A percentile compares a stretch with the other conserved stretches of the same genome.
phyloP scores from a whole-genome alignment of 2,113 vertebrate species.

The Opisthocomus hoazin region DNA sequence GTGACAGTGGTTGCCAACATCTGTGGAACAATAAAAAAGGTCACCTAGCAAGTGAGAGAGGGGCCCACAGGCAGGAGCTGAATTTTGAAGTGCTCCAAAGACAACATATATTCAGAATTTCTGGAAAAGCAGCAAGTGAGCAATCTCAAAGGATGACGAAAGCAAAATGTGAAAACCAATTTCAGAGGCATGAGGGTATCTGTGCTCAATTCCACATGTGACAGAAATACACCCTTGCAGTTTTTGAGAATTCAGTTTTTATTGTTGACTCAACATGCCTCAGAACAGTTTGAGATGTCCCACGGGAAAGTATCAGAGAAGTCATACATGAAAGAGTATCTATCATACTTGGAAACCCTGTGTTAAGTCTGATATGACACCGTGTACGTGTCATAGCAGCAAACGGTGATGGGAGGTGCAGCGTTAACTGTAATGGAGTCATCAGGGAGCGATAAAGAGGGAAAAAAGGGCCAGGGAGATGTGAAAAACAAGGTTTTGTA shows the following conservation, averaged over 20 bases:
- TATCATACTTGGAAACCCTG: background rate
- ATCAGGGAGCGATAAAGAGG: background rate
- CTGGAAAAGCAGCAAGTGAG: background rate
- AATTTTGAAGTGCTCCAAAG: background rate
- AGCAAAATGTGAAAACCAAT: background rate
- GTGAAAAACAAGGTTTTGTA: background rate
- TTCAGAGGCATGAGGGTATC: background rate
- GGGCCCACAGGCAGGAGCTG: background rate
- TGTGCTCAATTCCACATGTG: fast-evolving
- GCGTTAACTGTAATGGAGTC: background rate
- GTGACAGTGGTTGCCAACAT: background rate
- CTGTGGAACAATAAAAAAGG: background rate
- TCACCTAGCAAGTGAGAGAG: background rate
- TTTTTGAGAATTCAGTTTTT: background rate
- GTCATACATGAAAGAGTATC: background rate
- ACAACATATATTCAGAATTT: background rate
- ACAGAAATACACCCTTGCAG: background rate
- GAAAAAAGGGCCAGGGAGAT: background rate
- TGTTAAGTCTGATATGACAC: background rate
- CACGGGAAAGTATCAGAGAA: background rate
- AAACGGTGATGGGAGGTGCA: background rate
- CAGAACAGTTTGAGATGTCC: background rate
- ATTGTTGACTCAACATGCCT: background rate
- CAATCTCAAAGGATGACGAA: background rate
- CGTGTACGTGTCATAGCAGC: background rate